These are phyloP conservation scores for Gallinago solitaria DNA, from an alignment of 2,797 vertebrate genomes.

Conservation along the genomic window DNA sequence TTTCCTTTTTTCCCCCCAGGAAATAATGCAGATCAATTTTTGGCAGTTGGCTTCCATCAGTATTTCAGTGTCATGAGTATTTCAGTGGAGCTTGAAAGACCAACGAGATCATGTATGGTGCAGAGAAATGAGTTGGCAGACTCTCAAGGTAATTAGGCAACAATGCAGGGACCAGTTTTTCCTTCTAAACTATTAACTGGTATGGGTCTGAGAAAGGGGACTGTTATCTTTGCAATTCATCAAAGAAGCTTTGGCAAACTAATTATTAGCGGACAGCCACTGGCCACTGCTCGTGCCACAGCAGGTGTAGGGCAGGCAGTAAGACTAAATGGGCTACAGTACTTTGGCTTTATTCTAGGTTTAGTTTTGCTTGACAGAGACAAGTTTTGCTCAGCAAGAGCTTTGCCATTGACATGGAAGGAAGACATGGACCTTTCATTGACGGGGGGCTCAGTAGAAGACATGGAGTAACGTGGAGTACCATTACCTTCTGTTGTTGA, in stretches of 20 bases:
- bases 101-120: background rate
- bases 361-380: background rate
- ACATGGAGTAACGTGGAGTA: accelerated
- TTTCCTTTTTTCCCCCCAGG: background rate
- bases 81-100: background rate
- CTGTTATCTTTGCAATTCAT: background rate
- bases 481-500: accelerated
- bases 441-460: accelerated
- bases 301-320: background rate
- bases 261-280: background rate
- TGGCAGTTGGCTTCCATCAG: background rate
- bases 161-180: background rate
- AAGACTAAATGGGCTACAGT: background rate
- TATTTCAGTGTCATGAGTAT: background rate
- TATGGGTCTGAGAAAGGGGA: background rate
- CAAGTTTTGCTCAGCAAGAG: background rate
- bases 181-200: background rate
- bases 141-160: background rate
- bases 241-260: background rate
- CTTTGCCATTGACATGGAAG: background rate
- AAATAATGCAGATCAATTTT: background rate
- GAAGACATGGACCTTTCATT: background rate
- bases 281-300: background rate
- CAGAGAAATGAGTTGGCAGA: background rate
- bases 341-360: background rate